Percentiles rank a stretch among this genome's conserved stretches.
phyloP scores from a whole-genome alignment of 2,888 invertebrate species.

The Prenolepis imparis region DNA sequence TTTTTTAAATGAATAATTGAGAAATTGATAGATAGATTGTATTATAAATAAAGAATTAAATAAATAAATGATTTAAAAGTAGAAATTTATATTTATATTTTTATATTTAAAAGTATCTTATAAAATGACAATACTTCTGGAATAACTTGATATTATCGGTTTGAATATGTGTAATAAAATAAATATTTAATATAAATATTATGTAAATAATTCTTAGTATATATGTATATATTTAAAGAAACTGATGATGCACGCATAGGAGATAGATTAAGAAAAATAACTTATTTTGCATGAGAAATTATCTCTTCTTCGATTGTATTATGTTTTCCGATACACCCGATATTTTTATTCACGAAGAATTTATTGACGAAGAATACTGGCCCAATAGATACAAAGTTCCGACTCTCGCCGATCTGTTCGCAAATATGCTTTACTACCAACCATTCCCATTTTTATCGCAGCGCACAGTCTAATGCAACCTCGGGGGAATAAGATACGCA shows the following conservation, averaged over 20 bases:
- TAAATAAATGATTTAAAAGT: background rate
- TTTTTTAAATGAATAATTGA: background rate
- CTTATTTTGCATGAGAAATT: background rate
- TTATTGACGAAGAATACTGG: background rate
- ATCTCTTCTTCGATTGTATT: background rate
- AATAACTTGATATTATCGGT: background rate
- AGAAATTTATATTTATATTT: too few relatives aligned
- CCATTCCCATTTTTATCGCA: constrained; percentile 28
- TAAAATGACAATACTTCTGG: background rate
- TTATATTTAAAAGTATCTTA: background rate
- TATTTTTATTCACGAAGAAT: background rate
- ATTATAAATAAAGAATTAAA: background rate
- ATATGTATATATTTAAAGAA: background rate
- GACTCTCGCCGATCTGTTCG: background rate
- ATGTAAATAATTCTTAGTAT: background rate
- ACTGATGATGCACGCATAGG: background rate
- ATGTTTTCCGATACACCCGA: background rate
- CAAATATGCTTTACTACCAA: constrained; percentile 5
- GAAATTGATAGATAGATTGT: background rate
- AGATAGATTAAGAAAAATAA: background rate
- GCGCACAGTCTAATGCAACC: background rate
- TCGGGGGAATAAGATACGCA: background rate
- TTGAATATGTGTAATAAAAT: constrained; percentile 1
- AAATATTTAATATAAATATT: constrained; percentile 14
- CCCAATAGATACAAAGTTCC: background rate